Conservation (phyloP, 2,113 vertebrate genomes). For the Phaethon lepturus region DNA sequence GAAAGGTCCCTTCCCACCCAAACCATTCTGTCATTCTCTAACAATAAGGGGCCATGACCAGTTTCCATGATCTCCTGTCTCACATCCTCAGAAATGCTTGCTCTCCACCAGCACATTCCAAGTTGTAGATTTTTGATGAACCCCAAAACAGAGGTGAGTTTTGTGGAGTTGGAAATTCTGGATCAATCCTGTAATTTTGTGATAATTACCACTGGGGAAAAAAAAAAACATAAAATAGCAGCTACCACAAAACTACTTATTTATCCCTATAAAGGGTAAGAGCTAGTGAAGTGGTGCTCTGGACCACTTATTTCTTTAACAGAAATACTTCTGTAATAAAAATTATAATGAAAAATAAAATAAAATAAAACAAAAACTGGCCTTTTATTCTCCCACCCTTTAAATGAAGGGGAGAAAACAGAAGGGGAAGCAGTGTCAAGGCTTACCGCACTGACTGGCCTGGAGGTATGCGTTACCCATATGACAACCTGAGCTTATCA, state of each 20-base stretch:
- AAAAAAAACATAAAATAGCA: background rate
- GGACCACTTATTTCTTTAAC: background rate
- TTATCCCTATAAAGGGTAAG: background rate
- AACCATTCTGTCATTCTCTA: no score
- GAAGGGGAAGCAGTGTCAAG: background rate
- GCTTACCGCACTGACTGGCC: background rate
- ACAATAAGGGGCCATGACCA: background rate
- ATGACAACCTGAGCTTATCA: slow-evolving; percentile 41
- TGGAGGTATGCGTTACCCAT: background rate
- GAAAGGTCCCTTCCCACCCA: no score
- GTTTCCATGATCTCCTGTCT: background rate
- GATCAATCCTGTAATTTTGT: background rate
- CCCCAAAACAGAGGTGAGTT: background rate
- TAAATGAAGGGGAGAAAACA: background rate
- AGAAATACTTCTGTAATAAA: background rate
- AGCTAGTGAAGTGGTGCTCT: background rate
- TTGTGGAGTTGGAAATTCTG: background rate
- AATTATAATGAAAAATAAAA: background rate
- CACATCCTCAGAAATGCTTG: background rate
- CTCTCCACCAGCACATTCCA: fast-evolving
- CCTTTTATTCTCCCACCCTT: background rate
- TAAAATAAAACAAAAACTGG: background rate
- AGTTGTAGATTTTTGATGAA: background rate
- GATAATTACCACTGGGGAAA: background rate
- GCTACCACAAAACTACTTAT: background rate